Percentiles rank a stretch among this genome's conserved stretches.
Evolutionary conservation across 2,797 vertebrate species (phyloP).

Genomic region (Gobio occitaniae): DNA sequence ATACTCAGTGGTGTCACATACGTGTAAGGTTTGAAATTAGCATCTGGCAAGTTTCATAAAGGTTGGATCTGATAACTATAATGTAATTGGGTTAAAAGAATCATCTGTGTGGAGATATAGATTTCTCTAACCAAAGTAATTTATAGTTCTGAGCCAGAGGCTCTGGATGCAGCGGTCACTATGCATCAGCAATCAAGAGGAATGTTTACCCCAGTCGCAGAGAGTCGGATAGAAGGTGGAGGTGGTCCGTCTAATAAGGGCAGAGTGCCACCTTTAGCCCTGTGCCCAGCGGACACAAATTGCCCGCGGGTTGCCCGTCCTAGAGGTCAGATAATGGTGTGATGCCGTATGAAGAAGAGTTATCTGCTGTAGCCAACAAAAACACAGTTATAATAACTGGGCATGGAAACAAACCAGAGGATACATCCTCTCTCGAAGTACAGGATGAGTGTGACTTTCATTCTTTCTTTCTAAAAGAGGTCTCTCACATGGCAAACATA

Average conservation of each 20-base stretch:
- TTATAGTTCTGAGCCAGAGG: constrained; percentile 63
- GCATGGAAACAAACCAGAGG: constrained; percentile 64
- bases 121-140: constrained; percentile 51
- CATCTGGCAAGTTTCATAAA: constrained; percentile 25
- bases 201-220: constrained; percentile 70
- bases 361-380: constrained; percentile 46
- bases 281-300: constrained; percentile 68
- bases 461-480: constrained; percentile 63
- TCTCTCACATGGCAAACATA: constrained; percentile 74
- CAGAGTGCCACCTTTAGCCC: constrained; percentile 61
- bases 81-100: constrained; percentile 47
- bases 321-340: constrained; percentile 70
- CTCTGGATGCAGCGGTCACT: constrained; percentile 76
- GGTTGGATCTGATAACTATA: constrained; percentile 41
- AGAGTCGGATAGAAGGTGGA: constrained; percentile 51
- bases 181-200: constrained; percentile 78
- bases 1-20: constrained; percentile 31
- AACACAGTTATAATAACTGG: constrained; percentile 47
- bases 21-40: constrained; percentile 23
- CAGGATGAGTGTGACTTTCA: constrained; percentile 70
- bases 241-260: constrained; percentile 57
- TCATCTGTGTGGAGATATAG: neutral
- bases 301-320: constrained; percentile 69
- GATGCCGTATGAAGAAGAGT: constrained; percentile 5
- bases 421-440: constrained; percentile 68